Conservation (phyloP, 2,113 vertebrate genomes). For the Aythya baeri region DNA sequence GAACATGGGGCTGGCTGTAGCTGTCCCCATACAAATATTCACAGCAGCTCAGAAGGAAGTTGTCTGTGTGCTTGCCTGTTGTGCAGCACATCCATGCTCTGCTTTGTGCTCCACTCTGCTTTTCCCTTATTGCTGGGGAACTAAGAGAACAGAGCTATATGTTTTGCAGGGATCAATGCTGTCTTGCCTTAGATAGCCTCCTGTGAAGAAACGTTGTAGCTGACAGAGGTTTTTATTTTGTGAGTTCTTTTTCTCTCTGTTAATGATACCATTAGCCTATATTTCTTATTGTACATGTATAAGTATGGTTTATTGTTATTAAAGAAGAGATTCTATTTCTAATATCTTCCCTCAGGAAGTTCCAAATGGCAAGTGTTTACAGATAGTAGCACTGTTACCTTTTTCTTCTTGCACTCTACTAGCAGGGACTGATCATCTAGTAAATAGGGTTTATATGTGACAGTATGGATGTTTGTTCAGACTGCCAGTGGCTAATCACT, state of each 20-base stretch:
- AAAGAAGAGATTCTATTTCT: not conserved
- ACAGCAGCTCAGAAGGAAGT: not conserved
- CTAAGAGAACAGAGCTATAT: not conserved
- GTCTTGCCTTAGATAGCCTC: not conserved
- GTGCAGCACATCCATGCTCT: not conserved
- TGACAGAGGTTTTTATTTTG: not conserved
- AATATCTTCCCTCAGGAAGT: not conserved
- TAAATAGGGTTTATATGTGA: not conserved
- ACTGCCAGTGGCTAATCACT: constrained; percentile 11
- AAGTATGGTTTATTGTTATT: not conserved
- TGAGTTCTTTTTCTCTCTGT: not conserved
- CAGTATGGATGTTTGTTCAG: not conserved
- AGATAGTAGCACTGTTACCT: not conserved
- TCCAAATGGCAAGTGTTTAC: not conserved
- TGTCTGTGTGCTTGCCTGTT: not conserved
- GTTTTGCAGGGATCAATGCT: not conserved
- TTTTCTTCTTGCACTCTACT: not conserved
- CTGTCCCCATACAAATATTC: not conserved
- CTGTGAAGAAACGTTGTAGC: not conserved
- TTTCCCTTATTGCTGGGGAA: not conserved
- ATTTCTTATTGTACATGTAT: not conserved
- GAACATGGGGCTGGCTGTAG: not conserved
- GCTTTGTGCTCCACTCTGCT: not conserved
- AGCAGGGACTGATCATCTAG: not conserved
- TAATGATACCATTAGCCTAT: not conserved